A percentile compares a stretch with the other conserved stretches of the same genome.
Evolutionary conservation across 2,797 vertebrate genomes (phyloP).

Genomic region (Enteromius trimaculatus): DNA sequence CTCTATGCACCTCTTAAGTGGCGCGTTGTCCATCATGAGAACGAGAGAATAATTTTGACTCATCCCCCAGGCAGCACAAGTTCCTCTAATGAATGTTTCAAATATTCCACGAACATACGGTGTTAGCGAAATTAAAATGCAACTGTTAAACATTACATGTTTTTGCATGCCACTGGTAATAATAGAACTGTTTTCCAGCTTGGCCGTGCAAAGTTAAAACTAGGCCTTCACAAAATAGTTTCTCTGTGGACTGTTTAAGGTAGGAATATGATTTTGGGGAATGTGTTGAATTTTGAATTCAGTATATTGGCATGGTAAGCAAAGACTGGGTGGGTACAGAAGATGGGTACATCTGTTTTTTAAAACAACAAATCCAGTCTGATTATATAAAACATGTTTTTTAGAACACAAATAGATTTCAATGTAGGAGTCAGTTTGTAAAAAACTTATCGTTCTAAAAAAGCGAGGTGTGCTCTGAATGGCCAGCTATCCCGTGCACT

Average conservation of each 20-base stretch:
- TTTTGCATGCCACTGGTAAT: not conserved
- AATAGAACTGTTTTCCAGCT: not conserved
- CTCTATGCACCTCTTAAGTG: not conserved
- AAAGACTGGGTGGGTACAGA: not conserved
- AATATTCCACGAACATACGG: not conserved
- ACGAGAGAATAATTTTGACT: not conserved
- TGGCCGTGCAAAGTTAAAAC: not conserved
- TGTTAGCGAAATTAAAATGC: not conserved
- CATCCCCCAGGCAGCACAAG: not conserved
- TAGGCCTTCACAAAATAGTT: not conserved
- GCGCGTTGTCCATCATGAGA: not conserved
- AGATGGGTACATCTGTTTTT: not conserved
- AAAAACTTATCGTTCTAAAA: too few species aligned
- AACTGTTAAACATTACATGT: not conserved
- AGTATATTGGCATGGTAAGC: too few species aligned
- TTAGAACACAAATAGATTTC: not conserved
- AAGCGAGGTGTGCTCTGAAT: too few species aligned
- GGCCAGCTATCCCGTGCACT: too few species aligned
- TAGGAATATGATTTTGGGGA: not conserved
- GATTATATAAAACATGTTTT: not conserved
- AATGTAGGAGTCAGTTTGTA: too few species aligned
- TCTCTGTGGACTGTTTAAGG: not conserved
- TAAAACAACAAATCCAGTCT: not conserved
- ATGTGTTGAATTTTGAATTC: too few species aligned
- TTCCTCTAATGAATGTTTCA: not conserved